Evolutionary conservation across 2,113 vertebrate genomes (phyloP), one percentile per base, ranked within the genome.

Genomic region (Hypocryptadius cinnamomeus): DNA sequence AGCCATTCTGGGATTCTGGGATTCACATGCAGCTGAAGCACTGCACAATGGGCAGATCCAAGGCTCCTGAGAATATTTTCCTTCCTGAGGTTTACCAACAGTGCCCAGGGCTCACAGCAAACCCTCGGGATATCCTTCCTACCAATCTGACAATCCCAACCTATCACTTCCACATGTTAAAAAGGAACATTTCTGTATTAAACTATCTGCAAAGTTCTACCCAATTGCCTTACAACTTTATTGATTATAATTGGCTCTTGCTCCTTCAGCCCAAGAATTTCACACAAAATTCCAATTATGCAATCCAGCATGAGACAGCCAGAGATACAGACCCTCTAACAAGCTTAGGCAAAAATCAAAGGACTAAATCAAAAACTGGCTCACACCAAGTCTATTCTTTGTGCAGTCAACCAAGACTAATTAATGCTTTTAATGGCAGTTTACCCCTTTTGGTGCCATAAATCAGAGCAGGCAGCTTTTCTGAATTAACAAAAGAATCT

Each of bases 301-400:
- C 68, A 45, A 88, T 88, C 68, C 35, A 94, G 88, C 88, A 77
- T 2, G 33, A 79, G 61, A 88, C 89, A 83, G 40, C 9, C 68
- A 86, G 54, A 85, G 85, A 79, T 44, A 54, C 31, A 51, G 78
- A 73, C 82, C 69, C 85, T 78, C 65, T 88, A 93, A 96, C 60
- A 59, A 95, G 88, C 90, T 90, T 37, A 81, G 79, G 59, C 65
- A 83, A 83, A 93, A 96, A 73, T 85, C 82, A 80, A 93, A 93
- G 68, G 90, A 66, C 74, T 90, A 74, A 96, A 95, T 93, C 86
- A 94, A 93, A 95, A 94, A 91, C 92, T 95, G 90, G 45, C 90
- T 88, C 68, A 28, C 65, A 59, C 64, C 85, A 92, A 64, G 72
- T 54, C 88, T 18, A 70, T 83, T 83, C 93, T 70, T 90, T 64